Evolutionary conservation across 1,140 invertebrate species (phyloP).

Genomic region (Drosophila lowei): DNA sequence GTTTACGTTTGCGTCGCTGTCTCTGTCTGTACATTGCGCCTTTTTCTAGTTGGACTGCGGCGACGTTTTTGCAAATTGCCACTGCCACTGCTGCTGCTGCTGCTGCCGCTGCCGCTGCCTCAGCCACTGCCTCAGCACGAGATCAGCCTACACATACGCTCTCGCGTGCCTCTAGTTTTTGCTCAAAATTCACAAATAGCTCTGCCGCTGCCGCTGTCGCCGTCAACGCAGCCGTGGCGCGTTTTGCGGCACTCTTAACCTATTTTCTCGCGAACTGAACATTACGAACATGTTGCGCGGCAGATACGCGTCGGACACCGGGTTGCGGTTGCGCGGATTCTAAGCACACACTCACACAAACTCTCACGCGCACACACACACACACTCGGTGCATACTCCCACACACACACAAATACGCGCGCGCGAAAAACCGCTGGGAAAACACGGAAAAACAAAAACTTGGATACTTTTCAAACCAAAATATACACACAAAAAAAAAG

Average conservation of each 20-base stretch:
- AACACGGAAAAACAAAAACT: slow-evolving; percentile 34
- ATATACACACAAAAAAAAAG: too few relatives aligned
- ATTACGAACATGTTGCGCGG: slow-evolving; percentile 82
- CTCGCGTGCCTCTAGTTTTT: slow-evolving; percentile 55
- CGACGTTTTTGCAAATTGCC: slow-evolving; percentile 39
- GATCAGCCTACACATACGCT: slow-evolving; percentile 62
- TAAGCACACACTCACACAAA: slow-evolving; percentile 56
- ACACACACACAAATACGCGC: slow-evolving; percentile 22
- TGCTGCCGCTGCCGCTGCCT: slow-evolving; percentile 59
- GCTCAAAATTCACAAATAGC: slow-evolving; percentile 49
- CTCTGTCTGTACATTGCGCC: slow-evolving; percentile 56
- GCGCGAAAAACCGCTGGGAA: slow-evolving; percentile 35
- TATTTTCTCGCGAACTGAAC: slow-evolving; percentile 77
- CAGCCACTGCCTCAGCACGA: slow-evolving; percentile 60
- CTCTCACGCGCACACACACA: slow-evolving; percentile 44
- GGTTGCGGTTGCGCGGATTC: slow-evolving; percentile 76
- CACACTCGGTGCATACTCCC: slow-evolving; percentile 13
- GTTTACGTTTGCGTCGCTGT: slow-evolving; percentile 34
- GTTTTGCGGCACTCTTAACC: slow-evolving; percentile 79
- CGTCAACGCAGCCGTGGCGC: slow-evolving; percentile 41
- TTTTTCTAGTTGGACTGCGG: slow-evolving; percentile 68
- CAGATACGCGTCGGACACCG: slow-evolving; percentile 78
- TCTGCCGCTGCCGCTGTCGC: slow-evolving; percentile 15
- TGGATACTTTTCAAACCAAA: too few relatives aligned
- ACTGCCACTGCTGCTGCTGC: slow-evolving; percentile 66